Conservation (phyloP, 2,113 vertebrate genomes). For the Chionodraco myersi region DNA sequence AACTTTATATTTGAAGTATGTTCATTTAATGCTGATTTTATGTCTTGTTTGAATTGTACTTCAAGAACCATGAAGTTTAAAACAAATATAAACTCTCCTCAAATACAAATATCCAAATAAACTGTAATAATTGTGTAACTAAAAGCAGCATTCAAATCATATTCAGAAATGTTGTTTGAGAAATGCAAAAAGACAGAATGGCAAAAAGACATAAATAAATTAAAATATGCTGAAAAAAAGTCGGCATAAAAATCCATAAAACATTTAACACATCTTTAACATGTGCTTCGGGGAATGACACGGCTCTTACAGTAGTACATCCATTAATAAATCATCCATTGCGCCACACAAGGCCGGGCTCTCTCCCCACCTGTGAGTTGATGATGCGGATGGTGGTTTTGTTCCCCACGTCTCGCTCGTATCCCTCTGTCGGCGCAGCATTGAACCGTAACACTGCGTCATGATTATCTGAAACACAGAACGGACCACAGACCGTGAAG, state of each 20-base stretch:
- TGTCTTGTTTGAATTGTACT: too few species aligned
- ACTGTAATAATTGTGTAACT: too few species aligned
- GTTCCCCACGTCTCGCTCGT: constrained; percentile 95
- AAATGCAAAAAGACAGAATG: not conserved
- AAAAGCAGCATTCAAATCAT: not conserved
- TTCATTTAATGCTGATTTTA: too few species aligned
- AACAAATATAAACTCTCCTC: too few species aligned
- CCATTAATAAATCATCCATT: not conserved
- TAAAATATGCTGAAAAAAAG: not conserved
- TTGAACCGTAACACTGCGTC: constrained; percentile 98
- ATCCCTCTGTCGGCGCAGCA: constrained; percentile 93
- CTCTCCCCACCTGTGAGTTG: constrained; percentile 93
- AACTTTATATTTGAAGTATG: too few species aligned
- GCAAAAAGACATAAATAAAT: not conserved
- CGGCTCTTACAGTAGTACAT: not conserved
- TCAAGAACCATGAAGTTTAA: too few species aligned
- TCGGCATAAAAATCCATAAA: not conserved
- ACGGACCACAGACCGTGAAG: not conserved
- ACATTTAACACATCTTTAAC: not conserved
- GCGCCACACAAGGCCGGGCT: not conserved
- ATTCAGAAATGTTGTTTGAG: not conserved
- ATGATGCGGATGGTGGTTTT: constrained; percentile 97
- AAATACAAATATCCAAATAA: not conserved
- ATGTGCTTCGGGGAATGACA: not conserved
- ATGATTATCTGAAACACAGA: constrained; percentile 88